Evolutionary conservation across 64 coral and sea anemone species (phyloP), one percentile per base, ranked within the genome.

Genomic region (Actinia tenebrosa): DNA sequence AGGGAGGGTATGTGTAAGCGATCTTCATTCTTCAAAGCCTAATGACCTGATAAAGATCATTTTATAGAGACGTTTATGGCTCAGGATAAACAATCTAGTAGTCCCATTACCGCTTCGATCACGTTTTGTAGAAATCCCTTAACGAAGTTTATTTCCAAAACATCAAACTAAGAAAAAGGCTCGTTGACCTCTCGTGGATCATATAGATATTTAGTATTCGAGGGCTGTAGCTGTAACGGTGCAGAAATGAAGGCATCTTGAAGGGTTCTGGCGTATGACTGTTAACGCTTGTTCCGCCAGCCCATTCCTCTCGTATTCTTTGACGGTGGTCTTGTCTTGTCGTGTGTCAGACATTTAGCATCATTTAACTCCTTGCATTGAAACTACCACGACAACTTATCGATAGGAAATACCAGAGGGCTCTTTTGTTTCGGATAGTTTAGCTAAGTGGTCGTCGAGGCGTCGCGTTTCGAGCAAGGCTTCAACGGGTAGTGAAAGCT

Each of bases 11-110:
- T 56, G 82, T 85, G 83, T 85, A 85, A 85, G 83, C 18, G 83
- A 85, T 85, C 83, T 85, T 44, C 54, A 64, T 43, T 85, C 16
- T 60, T 85, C 83, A 58, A 64, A 19, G 26, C 37, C 83, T 85
- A 61, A 85, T 85, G 83, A 83, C 45, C 55, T n/a, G 83, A 85
- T 85, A 85, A 85, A 2, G 52, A 85, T 85, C 83, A 62, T 18
- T 85, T 85, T 85, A 85, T 85, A 45, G 83, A 62, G 83, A 62
- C 56, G 60, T 56, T 85, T 85, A 85, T n/a, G 22, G 56, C 26
- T 23, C 11, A 25, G 83, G 83, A 63, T 85, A 85, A 85, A 85
- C 83, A 85, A 58, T 42, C 19, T 60, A 42, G 0, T 26, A 16
- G 4, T 44, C 83, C 77, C 50, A 81, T 81, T 81, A 81, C 79